These are phyloP conservation scores for Pygoscelis adeliae DNA, from an alignment of 2,113 vertebrate genomes.

Conservation along the genomic window DNA sequence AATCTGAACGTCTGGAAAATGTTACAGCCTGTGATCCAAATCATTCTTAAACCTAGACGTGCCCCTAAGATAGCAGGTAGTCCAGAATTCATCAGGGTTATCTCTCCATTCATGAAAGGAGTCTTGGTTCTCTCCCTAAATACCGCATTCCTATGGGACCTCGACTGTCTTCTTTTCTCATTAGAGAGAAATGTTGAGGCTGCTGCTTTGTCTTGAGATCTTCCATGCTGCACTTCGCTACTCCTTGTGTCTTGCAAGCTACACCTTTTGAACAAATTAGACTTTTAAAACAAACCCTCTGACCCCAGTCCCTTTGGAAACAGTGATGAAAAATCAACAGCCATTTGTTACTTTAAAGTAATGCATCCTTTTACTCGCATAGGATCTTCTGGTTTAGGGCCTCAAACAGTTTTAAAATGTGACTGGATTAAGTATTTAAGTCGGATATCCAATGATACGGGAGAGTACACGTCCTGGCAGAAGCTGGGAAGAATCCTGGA, in stretches of 20 bases:
- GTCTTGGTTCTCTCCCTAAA: background rate
- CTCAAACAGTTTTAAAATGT: background rate
- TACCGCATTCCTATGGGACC: background rate
- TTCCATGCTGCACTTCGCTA: background rate
- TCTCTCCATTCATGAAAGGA: background rate
- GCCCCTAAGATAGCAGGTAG: constrained; percentile 24
- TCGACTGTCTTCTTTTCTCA: background rate
- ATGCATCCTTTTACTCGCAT: background rate
- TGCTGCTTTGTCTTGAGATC: constrained; percentile 2
- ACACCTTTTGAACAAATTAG: background rate
- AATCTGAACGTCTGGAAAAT: constrained; percentile 55
- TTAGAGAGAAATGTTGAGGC: background rate
- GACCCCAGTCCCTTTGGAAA: background rate
- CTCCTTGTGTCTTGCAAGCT: background rate
- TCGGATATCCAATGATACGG: fast-evolving
- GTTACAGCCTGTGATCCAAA: constrained; percentile 37
- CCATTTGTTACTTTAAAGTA: background rate
- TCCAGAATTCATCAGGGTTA: background rate
- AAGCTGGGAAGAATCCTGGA: background rate
- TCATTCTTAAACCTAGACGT: background rate
- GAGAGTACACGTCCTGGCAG: background rate
- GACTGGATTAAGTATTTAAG: background rate
- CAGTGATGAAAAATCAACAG: background rate
- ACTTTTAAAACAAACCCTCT: background rate
- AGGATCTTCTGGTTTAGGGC: background rate